Conservation (phyloP, 2,888 invertebrate genomes). For the Ormia ochracea region DNA sequence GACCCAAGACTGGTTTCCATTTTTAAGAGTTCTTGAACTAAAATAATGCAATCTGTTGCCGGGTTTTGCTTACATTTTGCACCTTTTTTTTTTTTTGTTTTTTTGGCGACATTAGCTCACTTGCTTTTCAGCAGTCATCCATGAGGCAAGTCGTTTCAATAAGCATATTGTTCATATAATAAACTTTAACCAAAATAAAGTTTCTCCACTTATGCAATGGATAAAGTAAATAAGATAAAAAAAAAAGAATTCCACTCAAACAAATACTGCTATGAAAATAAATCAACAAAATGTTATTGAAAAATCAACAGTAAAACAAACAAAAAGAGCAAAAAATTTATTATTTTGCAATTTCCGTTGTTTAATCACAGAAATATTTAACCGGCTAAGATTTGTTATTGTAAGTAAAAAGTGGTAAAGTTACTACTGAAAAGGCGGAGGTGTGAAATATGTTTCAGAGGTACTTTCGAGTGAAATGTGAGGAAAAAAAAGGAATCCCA, state of each 20-base stretch:
- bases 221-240: conserved; percentile 25
- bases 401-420: neutral
- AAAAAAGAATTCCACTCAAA: neutral
- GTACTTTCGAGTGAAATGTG: neutral
- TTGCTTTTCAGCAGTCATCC: neutral
- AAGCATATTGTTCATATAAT: neutral
- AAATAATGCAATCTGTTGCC: conserved; percentile 35
- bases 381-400: neutral
- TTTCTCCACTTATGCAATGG: conserved; percentile 60
- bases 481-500: neutral
- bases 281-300: conserved; percentile 9
- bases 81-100: neutral
- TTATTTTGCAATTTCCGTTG: conserved; percentile 12
- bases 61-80: neutral
- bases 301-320: conserved; percentile 19
- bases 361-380: neutral
- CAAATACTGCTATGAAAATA: conserved; percentile 17
- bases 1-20: conserved; percentile 3
- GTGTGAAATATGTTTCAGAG: neutral
- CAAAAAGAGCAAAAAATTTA: neutral
- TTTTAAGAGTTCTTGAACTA: conserved; percentile 50
- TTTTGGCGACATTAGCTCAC: conserved; percentile 41
- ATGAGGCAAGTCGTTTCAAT: neutral
- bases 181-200: conserved; percentile 30
- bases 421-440: neutral